Conservation (phyloP, 2,888 invertebrate species). For the Drosophila borborema region DNA sequence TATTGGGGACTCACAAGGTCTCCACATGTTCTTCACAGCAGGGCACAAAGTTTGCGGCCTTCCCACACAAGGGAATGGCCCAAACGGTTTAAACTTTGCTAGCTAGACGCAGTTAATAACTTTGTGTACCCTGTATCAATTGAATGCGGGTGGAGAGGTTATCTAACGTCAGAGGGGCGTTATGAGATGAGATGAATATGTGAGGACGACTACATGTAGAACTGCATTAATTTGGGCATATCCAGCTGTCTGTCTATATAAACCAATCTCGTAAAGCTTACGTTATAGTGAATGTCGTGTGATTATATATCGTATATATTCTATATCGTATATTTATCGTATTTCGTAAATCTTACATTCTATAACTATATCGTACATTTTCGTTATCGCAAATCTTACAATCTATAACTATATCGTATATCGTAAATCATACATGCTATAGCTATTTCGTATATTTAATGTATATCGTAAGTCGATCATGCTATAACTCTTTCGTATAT, state of each 20-base stretch:
- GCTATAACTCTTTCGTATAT: no score
- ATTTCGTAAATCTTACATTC: no score
- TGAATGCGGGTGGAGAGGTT: not conserved
- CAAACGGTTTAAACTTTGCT: conserved; percentile 34
- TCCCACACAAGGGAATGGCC: conserved; percentile 39
- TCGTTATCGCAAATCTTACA: not conserved
- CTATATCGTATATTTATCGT: no score
- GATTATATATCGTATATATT: not conserved
- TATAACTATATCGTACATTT: no score
- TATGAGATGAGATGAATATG: no score
- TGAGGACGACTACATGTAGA: no score
- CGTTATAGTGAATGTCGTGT: not conserved
- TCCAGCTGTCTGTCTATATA: not conserved
- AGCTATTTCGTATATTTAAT: no score
- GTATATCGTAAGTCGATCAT: no score
- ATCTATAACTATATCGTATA: no score
- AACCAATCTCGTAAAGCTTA: not conserved
- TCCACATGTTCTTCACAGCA: conserved; percentile 34
- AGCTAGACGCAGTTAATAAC: conserved; percentile 28
- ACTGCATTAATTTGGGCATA: not conserved
- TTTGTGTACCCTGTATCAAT: not conserved
- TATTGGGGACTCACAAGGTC: conserved; percentile 2
- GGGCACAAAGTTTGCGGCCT: conserved; percentile 45
- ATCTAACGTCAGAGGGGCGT: no score
- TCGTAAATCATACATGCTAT: no score